A percentile compares a stretch with the other conserved stretches of the same genome.
Evolutionary conservation across 37 sponge, comb jelly and placozoan species (phyloP).

Genomic region (Lycopodina hypogea): DNA sequence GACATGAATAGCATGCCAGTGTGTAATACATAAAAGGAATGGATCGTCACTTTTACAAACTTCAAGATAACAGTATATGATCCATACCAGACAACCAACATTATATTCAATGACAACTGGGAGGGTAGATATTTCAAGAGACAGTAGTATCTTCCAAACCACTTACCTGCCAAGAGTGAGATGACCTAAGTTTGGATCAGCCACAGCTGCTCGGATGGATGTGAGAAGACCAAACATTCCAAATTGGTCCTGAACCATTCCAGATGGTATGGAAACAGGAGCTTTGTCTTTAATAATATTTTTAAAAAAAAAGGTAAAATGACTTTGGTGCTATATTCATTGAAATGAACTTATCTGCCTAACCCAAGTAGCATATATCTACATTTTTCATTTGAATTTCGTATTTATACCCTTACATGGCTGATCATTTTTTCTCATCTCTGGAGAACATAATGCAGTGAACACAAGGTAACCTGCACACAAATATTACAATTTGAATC

Average conservation of each 20-base stretch:
- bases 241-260: slow-evolving; percentile 99
- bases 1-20: no score
- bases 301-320: not conserved
- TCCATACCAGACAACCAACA: no score
- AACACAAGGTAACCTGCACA: slow-evolving; percentile 10
- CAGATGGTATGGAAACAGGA: slow-evolving; percentile 82
- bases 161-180: slow-evolving; percentile 93
- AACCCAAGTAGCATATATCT: not conserved
- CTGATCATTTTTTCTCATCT: slow-evolving; percentile 44
- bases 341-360: not conserved
- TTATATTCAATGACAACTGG: no score
- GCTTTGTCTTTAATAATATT: slow-evolving; percentile 8
- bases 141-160: not conserved
- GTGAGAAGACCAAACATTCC: slow-evolving; percentile 97
- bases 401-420: slow-evolving; percentile 48
- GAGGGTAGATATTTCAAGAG: no score
- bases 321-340: not conserved
- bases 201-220: slow-evolving; percentile 94
- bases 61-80: no score
- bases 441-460: slow-evolving; percentile 69
- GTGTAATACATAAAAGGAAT: no score
- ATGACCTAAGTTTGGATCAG: slow-evolving; percentile 89
- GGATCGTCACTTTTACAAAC: no score
- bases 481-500: not conserved
- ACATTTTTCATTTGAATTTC: no score